A percentile compares a stretch with the other conserved stretches of the same genome.
Conservation (phyloP, 2,797 vertebrate genomes). For the Cossypha caffra region DNA sequence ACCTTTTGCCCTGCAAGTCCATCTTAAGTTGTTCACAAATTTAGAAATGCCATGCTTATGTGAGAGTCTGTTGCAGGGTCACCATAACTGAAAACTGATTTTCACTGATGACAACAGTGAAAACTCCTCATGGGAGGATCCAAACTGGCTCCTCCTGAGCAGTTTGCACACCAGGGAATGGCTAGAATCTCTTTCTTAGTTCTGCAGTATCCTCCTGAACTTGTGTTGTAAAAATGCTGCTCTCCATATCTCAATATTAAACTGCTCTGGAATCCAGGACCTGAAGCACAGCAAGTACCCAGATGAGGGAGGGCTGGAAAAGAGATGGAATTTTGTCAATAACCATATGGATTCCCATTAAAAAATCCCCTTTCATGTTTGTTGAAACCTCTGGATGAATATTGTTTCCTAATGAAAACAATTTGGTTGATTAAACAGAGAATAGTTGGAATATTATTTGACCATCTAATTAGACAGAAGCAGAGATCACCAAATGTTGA, state of each 20-base stretch:
- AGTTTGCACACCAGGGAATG: not conserved
- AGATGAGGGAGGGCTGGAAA: not conserved
- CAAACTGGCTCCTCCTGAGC: not conserved
- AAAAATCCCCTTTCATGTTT: not conserved
- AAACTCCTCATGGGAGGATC: not conserved
- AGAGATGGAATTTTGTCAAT: not conserved
- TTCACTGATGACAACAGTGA: not conserved
- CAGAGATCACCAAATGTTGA: not conserved
- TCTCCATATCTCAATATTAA: not conserved
- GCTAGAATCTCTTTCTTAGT: not conserved
- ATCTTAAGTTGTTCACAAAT: not conserved
- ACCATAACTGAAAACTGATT: not conserved
- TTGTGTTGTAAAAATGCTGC: not conserved
- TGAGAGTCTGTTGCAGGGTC: not conserved
- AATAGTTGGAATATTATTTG: not conserved
- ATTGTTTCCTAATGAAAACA: not conserved
- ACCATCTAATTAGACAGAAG: not conserved
- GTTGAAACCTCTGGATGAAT: not conserved
- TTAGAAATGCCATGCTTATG: rapidly evolving
- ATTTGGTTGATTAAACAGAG: not conserved
- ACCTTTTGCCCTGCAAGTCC: not conserved
- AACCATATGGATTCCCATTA: not conserved
- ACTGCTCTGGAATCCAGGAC: not conserved
- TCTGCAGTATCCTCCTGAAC: not conserved
- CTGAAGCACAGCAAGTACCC: not conserved